Base-by-base conservation (phyloP, 2,113 vertebrate genomes). In the Origma solitaria region DNA sequence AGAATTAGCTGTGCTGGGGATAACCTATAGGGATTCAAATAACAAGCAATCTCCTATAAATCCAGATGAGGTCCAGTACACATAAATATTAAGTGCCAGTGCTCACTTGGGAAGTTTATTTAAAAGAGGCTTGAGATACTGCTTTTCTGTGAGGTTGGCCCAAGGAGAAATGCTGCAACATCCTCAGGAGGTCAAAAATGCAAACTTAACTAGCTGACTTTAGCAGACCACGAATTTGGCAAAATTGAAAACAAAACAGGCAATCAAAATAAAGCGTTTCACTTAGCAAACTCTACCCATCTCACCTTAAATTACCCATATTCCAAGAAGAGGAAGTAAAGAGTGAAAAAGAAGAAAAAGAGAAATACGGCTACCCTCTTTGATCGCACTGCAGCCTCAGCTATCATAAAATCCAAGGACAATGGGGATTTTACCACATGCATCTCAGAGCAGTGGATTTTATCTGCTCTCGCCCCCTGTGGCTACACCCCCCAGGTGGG, bases 1-100 rank as follows among this genome's bases (percentile, higher is more conserved):
- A 50, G 15, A 50, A 28, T 81, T 30, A 16, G 31, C 44, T 73
- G 22, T 57, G 44, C 37, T 44, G 23, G 6, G 51, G 37, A 12
- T 65, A 33, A 20, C 44, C 44, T 35, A 0, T 20, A 37, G 27
- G 28, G 24, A 70, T 47, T 54, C 40, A n/a, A n/a, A 35, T 40
- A 79, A 45, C 0, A 1, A 38, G 20, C 38, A 78, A 4, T 53
- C 10, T 6, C 13, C 22, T 65, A 0, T 42, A 42, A 49, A 37
- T 65, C 15, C 60, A n/a, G 10, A 20, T 37, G 22, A 58, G 31
- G 18, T 44, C 12, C 27, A 50, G 18, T 28, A 31, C 49, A 33
- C 10, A 2, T 27, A 28, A 77, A 19, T 51, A 37, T 51, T 68
- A 33, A 60, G 17, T 10, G 17, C 15, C 22, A 44, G 33, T 30